These are phyloP conservation scores for Argentina silus DNA, from an alignment of 2,797 vertebrate genomes.

Conservation along the genomic window DNA sequence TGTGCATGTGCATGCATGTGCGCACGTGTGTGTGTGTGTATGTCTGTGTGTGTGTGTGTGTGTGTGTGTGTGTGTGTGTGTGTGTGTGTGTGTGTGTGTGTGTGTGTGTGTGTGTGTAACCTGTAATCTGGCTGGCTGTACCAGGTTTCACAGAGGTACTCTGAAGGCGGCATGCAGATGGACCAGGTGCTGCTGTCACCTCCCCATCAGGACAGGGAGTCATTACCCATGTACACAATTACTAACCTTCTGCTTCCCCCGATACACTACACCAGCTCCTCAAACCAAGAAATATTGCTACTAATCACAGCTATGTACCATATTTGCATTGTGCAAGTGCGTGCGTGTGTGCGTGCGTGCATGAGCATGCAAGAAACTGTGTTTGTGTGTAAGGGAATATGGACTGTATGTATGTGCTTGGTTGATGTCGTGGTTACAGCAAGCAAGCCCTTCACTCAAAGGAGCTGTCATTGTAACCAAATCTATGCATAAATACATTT, in stretches of 20 bases:
- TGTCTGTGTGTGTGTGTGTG: no score
- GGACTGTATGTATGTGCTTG: neutral
- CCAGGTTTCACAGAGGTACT: no score
- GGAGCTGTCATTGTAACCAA: neutral
- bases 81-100: neutral
- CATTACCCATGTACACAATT: conserved; percentile 28
- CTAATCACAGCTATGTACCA: conserved; percentile 21
- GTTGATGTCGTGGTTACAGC: neutral
- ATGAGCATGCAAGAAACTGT: neutral
- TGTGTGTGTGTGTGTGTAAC: no score
- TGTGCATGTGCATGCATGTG: neutral
- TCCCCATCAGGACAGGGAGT: conserved; percentile 23
- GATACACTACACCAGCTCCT: conserved; percentile 19
- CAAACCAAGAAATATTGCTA: conserved; percentile 12
- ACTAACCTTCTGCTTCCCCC: conserved; percentile 30
- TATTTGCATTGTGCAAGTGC: neutral
- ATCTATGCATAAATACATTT: conserved; percentile 7
- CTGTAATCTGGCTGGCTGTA: neutral
- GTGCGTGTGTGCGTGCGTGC: neutral
- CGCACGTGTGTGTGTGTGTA: neutral
- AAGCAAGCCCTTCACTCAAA: neutral
- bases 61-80: neutral
- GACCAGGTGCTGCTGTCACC: conserved; percentile 33
- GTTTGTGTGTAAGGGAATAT: neutral
- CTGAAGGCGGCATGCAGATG: conserved; percentile 25